Evolutionary conservation across 2,113 vertebrate genomes (phyloP).

Genomic region (Silurus meridionalis): DNA sequence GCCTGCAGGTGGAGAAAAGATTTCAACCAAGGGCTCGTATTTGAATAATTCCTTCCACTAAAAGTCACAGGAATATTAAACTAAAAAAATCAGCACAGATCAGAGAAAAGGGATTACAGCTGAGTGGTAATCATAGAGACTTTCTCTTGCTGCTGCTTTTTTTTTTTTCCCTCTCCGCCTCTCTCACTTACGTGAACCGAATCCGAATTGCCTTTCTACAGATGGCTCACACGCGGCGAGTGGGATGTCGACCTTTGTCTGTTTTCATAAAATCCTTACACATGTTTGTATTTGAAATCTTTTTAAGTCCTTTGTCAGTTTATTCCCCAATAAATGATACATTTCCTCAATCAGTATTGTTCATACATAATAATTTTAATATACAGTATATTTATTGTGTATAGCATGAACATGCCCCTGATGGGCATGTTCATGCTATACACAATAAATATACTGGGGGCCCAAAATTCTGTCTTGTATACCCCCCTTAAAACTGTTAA

Average conservation of each 20-base stretch:
- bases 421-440: too few relatives aligned
- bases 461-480: too few relatives aligned
- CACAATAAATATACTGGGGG: too few relatives aligned
- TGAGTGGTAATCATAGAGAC: slow-evolving; percentile 77
- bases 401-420: too few relatives aligned
- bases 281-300: not conserved
- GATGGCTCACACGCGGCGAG: slow-evolving; percentile 17
- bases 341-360: not conserved
- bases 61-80: slow-evolving; percentile 58
- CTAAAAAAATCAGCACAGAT: slow-evolving; percentile 78
- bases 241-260: slow-evolving; percentile 2
- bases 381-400: not conserved
- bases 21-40: slow-evolving; percentile 82
- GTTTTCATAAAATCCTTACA: slow-evolving; percentile 1
- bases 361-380: not conserved
- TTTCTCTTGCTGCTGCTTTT: slow-evolving; percentile 56
- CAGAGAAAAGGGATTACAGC: slow-evolving; percentile 84
- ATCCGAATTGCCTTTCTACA: slow-evolving; percentile 41
- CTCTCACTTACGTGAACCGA: slow-evolving; percentile 52
- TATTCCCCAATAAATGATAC: not conserved
- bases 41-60: slow-evolving; percentile 83
- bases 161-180: not conserved
- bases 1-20: slow-evolving; percentile 81
- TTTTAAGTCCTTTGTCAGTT: not conserved
- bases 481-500: too few relatives aligned